Evolutionary conservation across 2,888 invertebrate genomes (phyloP), one percentile per base, ranked within the genome.

Genomic region (Cinara cedri): DNA sequence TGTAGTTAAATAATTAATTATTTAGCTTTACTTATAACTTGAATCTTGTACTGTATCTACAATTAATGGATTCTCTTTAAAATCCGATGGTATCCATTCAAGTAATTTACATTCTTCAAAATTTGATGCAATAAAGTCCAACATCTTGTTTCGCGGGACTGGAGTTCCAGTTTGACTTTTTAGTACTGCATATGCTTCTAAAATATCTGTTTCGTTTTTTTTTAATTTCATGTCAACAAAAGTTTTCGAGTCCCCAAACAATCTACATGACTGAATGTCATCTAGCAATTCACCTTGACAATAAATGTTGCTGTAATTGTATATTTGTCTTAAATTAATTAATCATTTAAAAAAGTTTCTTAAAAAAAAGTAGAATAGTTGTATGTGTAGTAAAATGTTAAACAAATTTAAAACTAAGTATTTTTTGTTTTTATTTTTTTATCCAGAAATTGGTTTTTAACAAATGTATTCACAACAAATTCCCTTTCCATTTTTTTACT

Each of bases 181-280:
- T 21, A 83, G 81, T 3, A 63, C 68, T 44, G 70, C 71, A 65
- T 83, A 83, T 65, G 81, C 82, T 19, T 75, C 26, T 21, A 82
- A n/a, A 11, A 83, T 83, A 54, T 82, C 82, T 4, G 82, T 62
- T 71, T 82, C 82, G 13, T 74, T 68, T 51, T 78, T 82, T 49
- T 81, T 82, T 86, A 94, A 88, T 82, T 90, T 89, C 86, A 92
- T 89, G 85, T 95, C 94, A 16, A 95, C 94, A 86, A 94, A 95
- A 0, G 91, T 90, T 85, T 95, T 95, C 51, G 93, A 94, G 85
- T 95, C 95, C 11, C 87, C 84, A 85, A 88, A 93, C 81, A 94
- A 85, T 34, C 87, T 85, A 0, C 91, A 88, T 85, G 89, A 86
- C 85, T 94, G 94, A 3, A 94, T 89, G 34, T 90, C 88, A 83